Conservation (phyloP, 2,888 invertebrate species). For the Glomeris marginata region DNA sequence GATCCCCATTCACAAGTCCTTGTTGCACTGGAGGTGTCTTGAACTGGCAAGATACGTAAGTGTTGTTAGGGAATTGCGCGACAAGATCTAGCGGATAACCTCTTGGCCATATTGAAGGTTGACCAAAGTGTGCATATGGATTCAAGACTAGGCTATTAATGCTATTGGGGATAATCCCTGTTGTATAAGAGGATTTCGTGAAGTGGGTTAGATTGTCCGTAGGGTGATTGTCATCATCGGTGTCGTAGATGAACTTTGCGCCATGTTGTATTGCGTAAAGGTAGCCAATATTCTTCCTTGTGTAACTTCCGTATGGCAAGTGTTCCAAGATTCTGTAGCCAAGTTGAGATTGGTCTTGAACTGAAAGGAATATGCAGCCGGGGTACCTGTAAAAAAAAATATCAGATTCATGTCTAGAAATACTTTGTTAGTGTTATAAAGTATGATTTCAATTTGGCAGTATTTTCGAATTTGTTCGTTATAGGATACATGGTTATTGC, state of each 20-base stretch:
- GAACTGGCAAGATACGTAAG: slow-evolving; percentile 4
- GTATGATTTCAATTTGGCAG: too few relatives aligned
- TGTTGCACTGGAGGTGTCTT: slow-evolving; percentile 9
- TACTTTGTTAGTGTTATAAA: too few relatives aligned
- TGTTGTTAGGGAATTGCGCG: neutral
- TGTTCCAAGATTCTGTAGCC: slow-evolving; percentile 2
- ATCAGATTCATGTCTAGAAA: too few relatives aligned
- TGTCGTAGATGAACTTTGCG: slow-evolving; percentile 13
- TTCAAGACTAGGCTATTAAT: slow-evolving; percentile 2
- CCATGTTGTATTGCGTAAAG: slow-evolving; percentile 13
- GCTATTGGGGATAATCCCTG: slow-evolving; percentile 3
- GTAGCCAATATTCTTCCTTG: slow-evolving; percentile 14
- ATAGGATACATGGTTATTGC: too few relatives aligned
- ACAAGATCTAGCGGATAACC: slow-evolving; percentile 7
- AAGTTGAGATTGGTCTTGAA: slow-evolving; percentile 6
- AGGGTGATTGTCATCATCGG: slow-evolving; percentile 14
- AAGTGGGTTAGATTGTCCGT: neutral
- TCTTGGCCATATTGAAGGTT: slow-evolving; percentile 10
- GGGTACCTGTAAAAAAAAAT: slow-evolving; percentile 1
- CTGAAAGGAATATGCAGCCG: slow-evolving; percentile 3
- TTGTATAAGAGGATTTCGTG: neutral
- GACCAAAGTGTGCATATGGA: slow-evolving; percentile 11
- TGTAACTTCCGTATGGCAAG: slow-evolving; percentile 12
- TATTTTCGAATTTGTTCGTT: too few relatives aligned
- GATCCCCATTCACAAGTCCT: slow-evolving; percentile 9